A percentile compares a stretch with the other conserved stretches of the same genome.
These are phyloP conservation scores for Stictocephala bisonia DNA, from an alignment of 2,888 invertebrate species.

Conservation along the genomic window DNA sequence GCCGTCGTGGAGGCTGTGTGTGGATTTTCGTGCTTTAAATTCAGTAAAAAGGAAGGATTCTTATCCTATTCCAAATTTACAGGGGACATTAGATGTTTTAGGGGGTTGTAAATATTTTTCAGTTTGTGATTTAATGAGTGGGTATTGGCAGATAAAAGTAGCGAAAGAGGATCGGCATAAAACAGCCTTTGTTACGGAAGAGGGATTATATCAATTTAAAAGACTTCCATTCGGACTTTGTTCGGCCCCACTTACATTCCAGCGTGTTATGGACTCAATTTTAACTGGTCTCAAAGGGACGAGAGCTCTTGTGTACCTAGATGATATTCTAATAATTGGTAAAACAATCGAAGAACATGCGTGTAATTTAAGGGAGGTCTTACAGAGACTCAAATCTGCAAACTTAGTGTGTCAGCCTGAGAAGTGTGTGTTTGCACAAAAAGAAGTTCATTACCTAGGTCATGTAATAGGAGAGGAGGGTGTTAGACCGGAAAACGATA, in stretches of 20 bases:
- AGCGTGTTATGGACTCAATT: slow-evolving; percentile 60
- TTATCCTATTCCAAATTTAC: too few relatives aligned
- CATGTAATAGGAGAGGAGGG: neutral
- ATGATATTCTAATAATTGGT: neutral
- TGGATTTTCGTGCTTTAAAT: too few relatives aligned
- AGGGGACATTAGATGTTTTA: too few relatives aligned
- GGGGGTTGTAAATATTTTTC: too few relatives aligned
- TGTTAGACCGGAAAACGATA: neutral
- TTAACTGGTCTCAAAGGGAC: too few relatives aligned
- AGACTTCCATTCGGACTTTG: slow-evolving; percentile 61
- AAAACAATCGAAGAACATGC: neutral
- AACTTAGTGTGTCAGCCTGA: neutral
- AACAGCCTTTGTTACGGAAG: too few relatives aligned
- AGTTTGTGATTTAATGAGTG: too few relatives aligned
- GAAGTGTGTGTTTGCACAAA: slow-evolving; percentile 1
- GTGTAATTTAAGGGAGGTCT: neutral
- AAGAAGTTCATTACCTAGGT: slow-evolving; percentile 9
- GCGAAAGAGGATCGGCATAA: too few relatives aligned
- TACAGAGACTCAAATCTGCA: neutral
- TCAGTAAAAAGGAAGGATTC: too few relatives aligned
- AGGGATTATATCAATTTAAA: slow-evolving; percentile 59
- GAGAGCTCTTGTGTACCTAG: slow-evolving; percentile 42
- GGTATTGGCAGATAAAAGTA: too few relatives aligned
- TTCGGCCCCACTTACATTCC: slow-evolving; percentile 60
- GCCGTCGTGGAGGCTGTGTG: too few relatives aligned